These are phyloP conservation scores for Mystacornis crossleyi DNA, from an alignment of 2,113 vertebrate genomes.

Conservation along the genomic window DNA sequence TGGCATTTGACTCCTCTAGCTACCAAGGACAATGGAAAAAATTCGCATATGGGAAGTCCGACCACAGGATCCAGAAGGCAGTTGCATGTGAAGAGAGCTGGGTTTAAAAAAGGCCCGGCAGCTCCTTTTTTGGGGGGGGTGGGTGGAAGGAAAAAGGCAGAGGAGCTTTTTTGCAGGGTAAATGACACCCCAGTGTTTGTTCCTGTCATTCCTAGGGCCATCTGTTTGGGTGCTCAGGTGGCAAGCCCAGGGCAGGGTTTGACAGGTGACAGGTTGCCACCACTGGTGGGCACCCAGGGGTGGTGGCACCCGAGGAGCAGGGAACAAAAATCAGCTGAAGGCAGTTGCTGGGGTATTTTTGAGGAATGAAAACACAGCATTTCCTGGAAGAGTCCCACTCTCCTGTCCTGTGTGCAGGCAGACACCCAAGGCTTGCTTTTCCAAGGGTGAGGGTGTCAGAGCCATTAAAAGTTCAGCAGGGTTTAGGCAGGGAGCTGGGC, in stretches of 20 bases:
- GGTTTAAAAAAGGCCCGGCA: not conserved
- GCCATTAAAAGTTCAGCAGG: not conserved
- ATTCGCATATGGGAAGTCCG: not conserved
- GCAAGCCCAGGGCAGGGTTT: not conserved
- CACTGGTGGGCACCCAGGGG: not conserved
- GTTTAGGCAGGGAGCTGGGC: not conserved
- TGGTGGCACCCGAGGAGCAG: rapidly evolving
- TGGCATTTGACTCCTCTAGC: constrained; percentile 29
- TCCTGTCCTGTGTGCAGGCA: not conserved
- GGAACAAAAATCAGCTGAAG: not conserved
- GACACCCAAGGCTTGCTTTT: not conserved
- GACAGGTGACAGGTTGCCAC: rapidly evolving
- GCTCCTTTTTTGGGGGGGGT: not conserved
- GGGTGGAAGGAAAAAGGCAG: not conserved
- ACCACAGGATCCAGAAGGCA: not conserved
- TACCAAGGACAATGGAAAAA: constrained; percentile 47
- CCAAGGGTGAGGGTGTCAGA: not conserved
- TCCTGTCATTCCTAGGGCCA: not conserved
- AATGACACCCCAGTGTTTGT: not conserved
- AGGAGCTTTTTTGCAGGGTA: not conserved
- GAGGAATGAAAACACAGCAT: not conserved
- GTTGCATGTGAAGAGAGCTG: not conserved
- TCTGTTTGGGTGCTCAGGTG: not conserved
- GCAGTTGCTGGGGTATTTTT: not conserved
- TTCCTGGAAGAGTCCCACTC: not conserved